Evolutionary conservation across 2,113 vertebrate genomes (phyloP), one percentile per base, ranked within the genome.

Genomic region (Strix uralensis): DNA sequence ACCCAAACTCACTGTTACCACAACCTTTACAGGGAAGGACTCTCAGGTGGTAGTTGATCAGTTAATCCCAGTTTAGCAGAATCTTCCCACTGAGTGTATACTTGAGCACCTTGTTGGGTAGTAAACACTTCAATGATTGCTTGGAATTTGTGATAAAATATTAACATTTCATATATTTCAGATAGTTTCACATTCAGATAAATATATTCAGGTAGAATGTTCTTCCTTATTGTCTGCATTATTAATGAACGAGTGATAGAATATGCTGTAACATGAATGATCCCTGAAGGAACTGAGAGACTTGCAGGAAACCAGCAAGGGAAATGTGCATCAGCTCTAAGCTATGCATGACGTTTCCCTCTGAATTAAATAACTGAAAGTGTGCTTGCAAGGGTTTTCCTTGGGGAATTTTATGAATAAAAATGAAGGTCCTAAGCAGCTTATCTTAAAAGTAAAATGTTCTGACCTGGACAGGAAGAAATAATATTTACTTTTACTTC

Each of bases 241-340:
- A 85, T 85, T 79, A 91, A 73, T 2, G 19, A 32, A 51, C 14
- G 32, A 61, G 71, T 5, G 30, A 10, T 69, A 70, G 54, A 92
- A 79, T 82, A 84, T 11, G 9, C 46, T 85, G 42, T 62, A 78
- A 66, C 20, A 44, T n/a, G 40, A 94, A 92, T 11, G 47, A 89
- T 65, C 29, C 66, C 46, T 75, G 69, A 95, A 97, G 83, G 57
- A 94, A 72, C 65, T 18, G 16, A 79, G 22, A 81, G 20, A 70
- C 70, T 92, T 94, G 40, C 69, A 94, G 91, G 92, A 96, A 97
- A 89, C 73, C 36, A 72, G 83, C 15, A 79, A 82, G 83, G 92
- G 94, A 97, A 96, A 94, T 47, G 23, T 62, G 83, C 75, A 86
- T 96, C 91, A 95, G 47, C 70, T 62, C 63, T 92, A 91, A 96